Evolutionary conservation across 2,888 invertebrate species (phyloP).

Genomic region (Andrena dorsata): DNA sequence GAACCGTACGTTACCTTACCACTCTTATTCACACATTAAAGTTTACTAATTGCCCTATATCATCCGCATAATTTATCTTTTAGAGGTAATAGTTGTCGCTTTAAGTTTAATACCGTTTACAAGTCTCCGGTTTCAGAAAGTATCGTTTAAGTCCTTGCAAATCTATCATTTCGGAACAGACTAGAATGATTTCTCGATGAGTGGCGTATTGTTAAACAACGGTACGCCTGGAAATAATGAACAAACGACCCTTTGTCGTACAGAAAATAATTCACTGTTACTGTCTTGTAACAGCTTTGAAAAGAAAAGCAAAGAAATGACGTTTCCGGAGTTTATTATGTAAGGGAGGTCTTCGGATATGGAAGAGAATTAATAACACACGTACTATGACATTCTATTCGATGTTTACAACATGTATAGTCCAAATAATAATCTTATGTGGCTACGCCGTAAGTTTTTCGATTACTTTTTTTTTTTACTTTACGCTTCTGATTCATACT

Average conservation of each 20-base stretch:
- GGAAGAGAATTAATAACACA: conserved; percentile 46
- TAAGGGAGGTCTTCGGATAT: conserved; percentile 51
- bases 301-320: background rate
- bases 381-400: conserved; percentile 58
- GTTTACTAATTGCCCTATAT: conserved; percentile 46
- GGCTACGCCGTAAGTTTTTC: conserved; percentile 50
- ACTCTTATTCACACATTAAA: conserved; percentile 54
- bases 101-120: conserved; percentile 50
- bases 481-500: conserved; percentile 51
- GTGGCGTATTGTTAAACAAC: conserved; percentile 36
- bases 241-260: conserved; percentile 40
- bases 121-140: conserved; percentile 45
- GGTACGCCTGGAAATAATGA: conserved; percentile 26
- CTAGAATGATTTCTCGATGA: conserved; percentile 44
- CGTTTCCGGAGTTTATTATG: conserved; percentile 49
- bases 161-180: conserved; percentile 23
- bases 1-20: conserved; percentile 57
- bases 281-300: conserved; percentile 48
- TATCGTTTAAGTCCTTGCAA: conserved; percentile 35
- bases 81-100: conserved; percentile 51
- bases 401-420: conserved; percentile 61
- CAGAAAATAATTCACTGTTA: conserved; percentile 46
- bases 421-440: conserved; percentile 59
- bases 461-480: conserved; percentile 49
- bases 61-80: conserved; percentile 58